Conservation (phyloP, 2,888 invertebrate species). For the Yponomeuta cagnagella region DNA sequence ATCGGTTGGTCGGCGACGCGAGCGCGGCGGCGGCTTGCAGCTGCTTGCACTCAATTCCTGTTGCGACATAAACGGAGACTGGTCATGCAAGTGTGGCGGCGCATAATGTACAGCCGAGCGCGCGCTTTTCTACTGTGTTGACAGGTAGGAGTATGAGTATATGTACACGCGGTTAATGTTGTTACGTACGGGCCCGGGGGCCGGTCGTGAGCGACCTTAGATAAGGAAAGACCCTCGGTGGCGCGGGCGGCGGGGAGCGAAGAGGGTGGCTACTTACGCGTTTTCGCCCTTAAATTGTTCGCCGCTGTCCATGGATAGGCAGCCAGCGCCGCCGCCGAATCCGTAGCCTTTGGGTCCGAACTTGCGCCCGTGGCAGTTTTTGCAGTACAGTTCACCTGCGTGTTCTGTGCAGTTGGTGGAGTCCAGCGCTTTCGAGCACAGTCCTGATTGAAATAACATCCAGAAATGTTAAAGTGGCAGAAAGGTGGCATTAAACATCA, state of each 20-base stretch:
- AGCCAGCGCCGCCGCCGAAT: conserved; percentile 98
- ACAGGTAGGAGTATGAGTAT: conserved; percentile 48
- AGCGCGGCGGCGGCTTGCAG: conserved; percentile 58
- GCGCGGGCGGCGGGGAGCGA: conserved; percentile 70
- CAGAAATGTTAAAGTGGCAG: not conserved
- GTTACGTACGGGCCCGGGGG: conserved; percentile 71
- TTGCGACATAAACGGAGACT: conserved; percentile 76
- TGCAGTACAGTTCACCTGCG: conserved; percentile 97
- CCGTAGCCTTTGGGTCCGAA: conserved; percentile 99
- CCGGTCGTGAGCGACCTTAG: conserved; percentile 66
- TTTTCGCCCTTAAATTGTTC: conserved; percentile 84
- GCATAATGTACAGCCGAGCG: conserved; percentile 74
- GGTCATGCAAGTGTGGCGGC: conserved; percentile 71
- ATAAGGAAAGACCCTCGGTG: conserved; percentile 77
- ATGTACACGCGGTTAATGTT: conserved; percentile 74
- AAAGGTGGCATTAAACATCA: not conserved
- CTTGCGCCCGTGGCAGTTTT: conserved; percentile 97
- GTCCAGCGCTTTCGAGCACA: conserved; percentile 98
- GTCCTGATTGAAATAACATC: conserved; percentile 71
- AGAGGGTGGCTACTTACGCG: conserved; percentile 80
- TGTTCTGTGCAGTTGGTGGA: conserved; percentile 99
- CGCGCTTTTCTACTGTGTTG: conserved; percentile 57
- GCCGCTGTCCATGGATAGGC: conserved; percentile 96
- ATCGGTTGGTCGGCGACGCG: conserved; percentile 64
- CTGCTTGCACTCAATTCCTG: conserved; percentile 71